Base-by-base conservation (phyloP, 2,113 vertebrate species). In the Brachirus orientalis region DNA sequence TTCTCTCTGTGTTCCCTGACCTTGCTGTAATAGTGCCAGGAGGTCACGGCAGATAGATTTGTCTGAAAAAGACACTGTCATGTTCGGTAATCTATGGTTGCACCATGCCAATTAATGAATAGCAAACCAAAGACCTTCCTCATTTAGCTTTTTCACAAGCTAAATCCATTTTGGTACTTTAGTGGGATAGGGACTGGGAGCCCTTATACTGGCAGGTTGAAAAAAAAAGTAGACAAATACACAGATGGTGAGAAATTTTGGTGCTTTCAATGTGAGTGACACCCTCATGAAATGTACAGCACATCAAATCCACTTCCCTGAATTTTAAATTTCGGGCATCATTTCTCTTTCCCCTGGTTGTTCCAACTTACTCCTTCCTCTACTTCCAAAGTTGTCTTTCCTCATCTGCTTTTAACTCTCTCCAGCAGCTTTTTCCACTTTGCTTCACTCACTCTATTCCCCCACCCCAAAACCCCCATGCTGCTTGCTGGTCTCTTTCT, bases 1-100 rank as follows among this genome's bases (percentile, higher is more conserved):
- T 86, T 91, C 47, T 68, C 80, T 86, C 79, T 86, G 82, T 75
- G 82, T 87, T 85, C 80, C 72, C 58, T 89, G 90, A 91, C 90
- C 90, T 91, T 90, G 89, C 69, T 90, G 86, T 89, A 90, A 88
- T 88, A 76, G 85, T 73, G 84, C 58, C 72, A 60, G 61, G 80
- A 88, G 89, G 89, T 91, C 88, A 74, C 50, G 4, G 75, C 63
- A 44, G 82, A 91, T 90, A 66, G 90, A 91, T 90, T 90, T 88
- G 62, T 83, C 75, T 46, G 82, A 86, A 89, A 90, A 85, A 88
- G 83, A 87, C 77, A 80, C 85, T 71, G 87, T 88, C 88, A 80
- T 89, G 90, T 86, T 88, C 80, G 38, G 80, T 90, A 89, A 90
- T 90, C 84, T 88, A 86, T 81, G 75, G 82, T 50, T 82, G 79